A percentile compares a stretch with the other conserved stretches of the same genome.
Conservation (phyloP, 2,797 vertebrate species). For the Cetoscarus ocellatus region DNA sequence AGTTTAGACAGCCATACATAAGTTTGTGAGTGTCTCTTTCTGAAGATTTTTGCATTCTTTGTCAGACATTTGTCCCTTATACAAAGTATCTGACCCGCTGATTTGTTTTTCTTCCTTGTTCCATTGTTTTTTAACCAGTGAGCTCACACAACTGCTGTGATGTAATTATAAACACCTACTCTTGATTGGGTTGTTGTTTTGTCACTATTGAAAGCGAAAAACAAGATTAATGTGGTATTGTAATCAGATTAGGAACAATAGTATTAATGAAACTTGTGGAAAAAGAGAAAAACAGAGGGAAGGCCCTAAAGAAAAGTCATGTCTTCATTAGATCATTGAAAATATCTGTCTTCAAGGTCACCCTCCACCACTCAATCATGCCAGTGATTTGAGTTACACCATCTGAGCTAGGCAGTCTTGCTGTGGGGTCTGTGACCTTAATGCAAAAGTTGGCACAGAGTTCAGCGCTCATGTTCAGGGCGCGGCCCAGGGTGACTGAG, state of each 20-base stretch:
- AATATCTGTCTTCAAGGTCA: conserved; percentile 65
- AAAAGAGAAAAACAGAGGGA: not conserved
- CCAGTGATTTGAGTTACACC: conserved; percentile 46
- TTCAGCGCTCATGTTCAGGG: conserved; percentile 52
- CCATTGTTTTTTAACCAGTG: too few relatives aligned
- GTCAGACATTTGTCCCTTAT: too few relatives aligned
- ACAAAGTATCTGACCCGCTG: too few relatives aligned
- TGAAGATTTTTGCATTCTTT: too few relatives aligned
- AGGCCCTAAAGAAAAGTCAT: not conserved
- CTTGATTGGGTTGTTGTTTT: too few relatives aligned
- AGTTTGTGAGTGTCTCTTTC: too few relatives aligned
- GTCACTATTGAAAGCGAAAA: too few relatives aligned
- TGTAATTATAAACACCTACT: too few relatives aligned
- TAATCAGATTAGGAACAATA: not conserved
- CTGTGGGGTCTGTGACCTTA: conserved; percentile 63
- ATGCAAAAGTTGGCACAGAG: conserved; percentile 68
- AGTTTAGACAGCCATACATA: too few relatives aligned
- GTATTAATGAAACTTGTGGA: not conserved
- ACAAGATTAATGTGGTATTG: not conserved
- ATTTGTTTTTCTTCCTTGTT: too few relatives aligned
- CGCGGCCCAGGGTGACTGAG: conserved; percentile 69
- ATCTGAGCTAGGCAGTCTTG: conserved; percentile 52
- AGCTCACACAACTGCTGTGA: too few relatives aligned
- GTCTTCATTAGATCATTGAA: conserved; percentile 37
- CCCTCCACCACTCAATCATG: conserved; percentile 49